Evolutionary conservation across 1,140 invertebrate genomes (phyloP).

Genomic region (Pristionchus pacificus): DNA sequence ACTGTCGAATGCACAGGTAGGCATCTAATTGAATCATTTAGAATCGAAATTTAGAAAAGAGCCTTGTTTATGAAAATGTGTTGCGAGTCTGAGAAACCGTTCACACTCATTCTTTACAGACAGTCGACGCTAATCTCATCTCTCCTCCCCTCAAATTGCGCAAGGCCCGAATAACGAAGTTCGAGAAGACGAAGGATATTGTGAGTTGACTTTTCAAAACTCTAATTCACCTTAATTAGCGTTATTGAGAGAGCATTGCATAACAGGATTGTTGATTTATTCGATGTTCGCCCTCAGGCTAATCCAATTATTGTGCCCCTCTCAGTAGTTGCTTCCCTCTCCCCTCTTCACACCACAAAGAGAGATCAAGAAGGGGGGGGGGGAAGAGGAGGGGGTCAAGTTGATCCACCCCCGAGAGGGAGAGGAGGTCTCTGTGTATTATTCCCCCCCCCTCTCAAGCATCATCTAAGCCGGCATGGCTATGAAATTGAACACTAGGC

Average conservation of each 20-base stretch:
- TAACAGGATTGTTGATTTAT: too few relatives aligned
- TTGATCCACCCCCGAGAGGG: too few relatives aligned
- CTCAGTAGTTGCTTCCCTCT: neutral
- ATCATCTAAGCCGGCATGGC: neutral
- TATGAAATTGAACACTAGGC: neutral
- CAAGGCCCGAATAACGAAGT: conserved; percentile 28
- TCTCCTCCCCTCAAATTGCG: conserved; percentile 25
- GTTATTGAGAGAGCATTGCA: neutral
- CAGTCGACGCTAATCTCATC: conserved; percentile 9
- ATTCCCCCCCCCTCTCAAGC: neutral
- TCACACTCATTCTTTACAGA: conserved; percentile 2
- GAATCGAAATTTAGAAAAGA: neutral
- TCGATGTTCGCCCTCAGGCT: too few relatives aligned
- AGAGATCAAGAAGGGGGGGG: neutral
- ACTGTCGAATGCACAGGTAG: conserved; percentile 13
- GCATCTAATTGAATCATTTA: neutral
- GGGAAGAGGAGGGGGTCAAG: too few relatives aligned
- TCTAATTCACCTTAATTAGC: too few relatives aligned
- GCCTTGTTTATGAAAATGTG: neutral
- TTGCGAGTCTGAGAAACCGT: too few relatives aligned
- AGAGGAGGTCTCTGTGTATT: too few relatives aligned
- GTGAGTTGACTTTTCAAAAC: conserved; percentile 13
- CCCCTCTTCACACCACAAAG: neutral
- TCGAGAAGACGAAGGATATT: conserved; percentile 21
- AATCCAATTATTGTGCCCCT: neutral